Evolutionary conservation across 2,888 invertebrate species (phyloP).

Genomic region (Habroteleia sp.): DNA sequence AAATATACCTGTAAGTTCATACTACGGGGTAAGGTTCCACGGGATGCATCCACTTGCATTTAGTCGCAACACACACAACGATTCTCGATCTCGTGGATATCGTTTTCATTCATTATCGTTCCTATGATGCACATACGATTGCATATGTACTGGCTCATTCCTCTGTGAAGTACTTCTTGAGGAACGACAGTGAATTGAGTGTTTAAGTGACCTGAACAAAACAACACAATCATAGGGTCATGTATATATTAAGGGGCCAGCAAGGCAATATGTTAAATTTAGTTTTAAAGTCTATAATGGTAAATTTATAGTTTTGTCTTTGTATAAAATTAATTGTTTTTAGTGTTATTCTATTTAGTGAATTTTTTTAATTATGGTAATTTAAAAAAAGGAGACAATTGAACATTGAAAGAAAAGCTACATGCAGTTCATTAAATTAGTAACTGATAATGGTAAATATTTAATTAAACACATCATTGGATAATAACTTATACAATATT

Average conservation of each 20-base stretch:
- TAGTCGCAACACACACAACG: conserved; percentile 82
- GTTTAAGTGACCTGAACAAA: conserved; percentile 82
- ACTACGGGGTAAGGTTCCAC: conserved; percentile 79
- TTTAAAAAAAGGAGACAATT: no score
- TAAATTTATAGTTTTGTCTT: no score
- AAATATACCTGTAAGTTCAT: conserved; percentile 79
- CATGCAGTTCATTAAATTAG: conserved; percentile 28
- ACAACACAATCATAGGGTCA: conserved; percentile 76
- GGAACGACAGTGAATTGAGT: conserved; percentile 80
- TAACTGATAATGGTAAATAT: conserved; percentile 8
- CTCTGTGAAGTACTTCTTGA: conserved; percentile 80
- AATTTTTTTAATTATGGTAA: no score
- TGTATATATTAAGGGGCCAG: conserved; percentile 66
- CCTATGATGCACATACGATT: conserved; percentile 74
- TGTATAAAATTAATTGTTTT: not conserved
- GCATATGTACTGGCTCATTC: conserved; percentile 74
- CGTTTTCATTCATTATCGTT: conserved; percentile 81
- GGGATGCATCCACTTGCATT: conserved; percentile 81
- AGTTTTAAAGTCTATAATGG: conserved; percentile 6
- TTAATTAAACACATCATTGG: not conserved
- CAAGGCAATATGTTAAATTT: conserved; percentile 57
- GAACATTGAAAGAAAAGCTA: no score
- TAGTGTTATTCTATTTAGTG: not conserved
- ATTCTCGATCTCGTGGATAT: conserved; percentile 82
- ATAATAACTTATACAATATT: not conserved